Evolutionary conservation across 2,888 invertebrate genomes (phyloP), one percentile per base, ranked within the genome.

Genomic region (Eumerus sabulonum): DNA sequence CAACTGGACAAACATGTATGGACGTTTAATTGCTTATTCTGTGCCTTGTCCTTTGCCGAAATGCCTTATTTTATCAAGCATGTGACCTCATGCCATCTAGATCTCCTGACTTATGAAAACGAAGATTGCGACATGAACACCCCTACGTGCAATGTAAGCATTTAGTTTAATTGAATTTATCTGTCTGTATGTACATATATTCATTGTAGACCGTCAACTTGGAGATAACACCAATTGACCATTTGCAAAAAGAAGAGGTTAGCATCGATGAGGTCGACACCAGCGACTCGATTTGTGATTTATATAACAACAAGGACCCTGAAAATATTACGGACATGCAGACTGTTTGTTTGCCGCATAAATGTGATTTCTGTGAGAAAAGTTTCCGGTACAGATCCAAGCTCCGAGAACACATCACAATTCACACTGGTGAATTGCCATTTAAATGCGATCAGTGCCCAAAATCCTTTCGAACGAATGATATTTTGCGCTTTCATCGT

Each of bases 401-500:
- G 9, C 53, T 63, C 0, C 54, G 68, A 12, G 64, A 64, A 9
- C 50, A 79, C 18, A 1, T 50, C 1, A 36, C 36, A 0, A 12
- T 45, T 1, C 64, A 70, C 13, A 64, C 74, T 1, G 59, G 47
- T 0, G 60, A 64, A 18, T 13, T 47, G 1, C 40, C 54, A 11
- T 79, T 64, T 4, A 48, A 74, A 56, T 79, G 79, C n/a, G 40
- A 64, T 13, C 27, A 64, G 45, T 79, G 79, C 12, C 35, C 63
- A 1, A 79, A 74, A 9, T 17, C 54, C 1, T 79, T 79, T 14
- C 79, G 74, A 0, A 64, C 68, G 12, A 60, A 60, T 9, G 40
- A 79, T 50, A 51, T 60, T 36, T 59, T 79, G 14, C 42, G 35
- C 12, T 70, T 60, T 14, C 79, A 79, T 64, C 44, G 53, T 16